phyloP scores from a whole-genome alignment of 23 tunicate species.

The Trididemnum miniatum region DNA sequence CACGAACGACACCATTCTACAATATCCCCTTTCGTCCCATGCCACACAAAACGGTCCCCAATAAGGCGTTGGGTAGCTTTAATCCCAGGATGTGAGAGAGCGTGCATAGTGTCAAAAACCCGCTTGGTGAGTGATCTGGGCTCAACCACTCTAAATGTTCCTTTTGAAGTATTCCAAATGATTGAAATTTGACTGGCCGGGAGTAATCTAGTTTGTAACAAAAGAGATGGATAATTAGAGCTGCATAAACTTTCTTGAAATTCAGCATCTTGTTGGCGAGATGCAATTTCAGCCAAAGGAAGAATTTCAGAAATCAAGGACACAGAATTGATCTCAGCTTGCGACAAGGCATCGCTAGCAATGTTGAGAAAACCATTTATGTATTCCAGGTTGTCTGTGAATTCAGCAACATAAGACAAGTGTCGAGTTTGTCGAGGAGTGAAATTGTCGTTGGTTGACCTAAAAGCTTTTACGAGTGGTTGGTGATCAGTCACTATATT shows the following conservation, averaged over 20 bases:
- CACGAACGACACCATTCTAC: neutral
- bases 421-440: conserved; percentile 16
- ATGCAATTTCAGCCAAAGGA: neutral
- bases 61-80: neutral
- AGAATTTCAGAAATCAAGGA: neutral
- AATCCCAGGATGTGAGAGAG: conserved; percentile 16
- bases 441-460: neutral
- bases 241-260: conserved; percentile 1
- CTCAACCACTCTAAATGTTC: neutral
- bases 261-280: neutral
- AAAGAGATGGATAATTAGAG: neutral
- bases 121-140: neutral
- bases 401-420: conserved; percentile 21
- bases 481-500: conserved; percentile 12
- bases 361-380: conserved; percentile 6
- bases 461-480: conserved; percentile 23
- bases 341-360: conserved; percentile 16
- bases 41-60: conserved; percentile 35
- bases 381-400: conserved; percentile 17
- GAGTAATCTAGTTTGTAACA: neutral
- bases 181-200: neutral
- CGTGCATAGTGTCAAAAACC: neutral
- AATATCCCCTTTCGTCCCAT: conserved; percentile 20
- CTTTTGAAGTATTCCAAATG: neutral
- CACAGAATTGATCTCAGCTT: conserved; percentile 4